Evolutionary conservation across 2,797 vertebrate species (phyloP), one percentile per base, ranked within the genome.

Genomic region (Cossypha heuglini): DNA sequence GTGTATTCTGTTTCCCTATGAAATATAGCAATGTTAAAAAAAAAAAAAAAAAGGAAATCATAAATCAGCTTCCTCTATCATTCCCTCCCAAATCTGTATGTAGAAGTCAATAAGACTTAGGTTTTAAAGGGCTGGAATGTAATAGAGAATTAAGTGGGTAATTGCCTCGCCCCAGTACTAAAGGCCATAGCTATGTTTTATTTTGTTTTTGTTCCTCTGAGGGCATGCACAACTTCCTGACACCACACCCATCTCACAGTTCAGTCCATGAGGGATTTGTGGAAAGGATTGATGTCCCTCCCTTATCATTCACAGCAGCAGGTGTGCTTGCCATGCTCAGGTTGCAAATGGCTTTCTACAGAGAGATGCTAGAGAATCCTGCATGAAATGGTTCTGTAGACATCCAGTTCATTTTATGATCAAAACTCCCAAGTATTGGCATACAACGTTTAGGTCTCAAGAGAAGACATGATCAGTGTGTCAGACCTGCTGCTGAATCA

Each of bases 191-290:
- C 25, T 37, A 35, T 0, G 1, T 7, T 33, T 62, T 21, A 9
- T 33, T 58, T 21, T 9, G 5, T 0, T 10, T 33, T 37, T 51
- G 6, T n/a, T 42, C 11, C 12, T 64, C 37, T 67, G 11, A 1
- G 0, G 1, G 4, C 3, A 12, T 16, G 7, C 57, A 45, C 19
- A 58, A 7, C 12, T 82, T 74, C 22, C 48, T 86, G 64, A 74
- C 9, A 38, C 33, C 46, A 55, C 13, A 66, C 6, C 25, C 40
- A 25, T 29, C 49, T 75, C 38, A 29, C 13, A 51, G 25, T 20
- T 64, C 31, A 35, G 37, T 22, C 16, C 31, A 10, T 9, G 6
- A 55, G 10, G 13, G 10, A 49, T 64, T 63, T 69, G 20, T 31
- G n/a, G 52, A 66, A 58, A 79, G 21, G 17, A 21, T 4, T 18